These are phyloP conservation scores for Maccullochella peelii DNA, from an alignment of 2,113 vertebrate species.

Conservation along the genomic window DNA sequence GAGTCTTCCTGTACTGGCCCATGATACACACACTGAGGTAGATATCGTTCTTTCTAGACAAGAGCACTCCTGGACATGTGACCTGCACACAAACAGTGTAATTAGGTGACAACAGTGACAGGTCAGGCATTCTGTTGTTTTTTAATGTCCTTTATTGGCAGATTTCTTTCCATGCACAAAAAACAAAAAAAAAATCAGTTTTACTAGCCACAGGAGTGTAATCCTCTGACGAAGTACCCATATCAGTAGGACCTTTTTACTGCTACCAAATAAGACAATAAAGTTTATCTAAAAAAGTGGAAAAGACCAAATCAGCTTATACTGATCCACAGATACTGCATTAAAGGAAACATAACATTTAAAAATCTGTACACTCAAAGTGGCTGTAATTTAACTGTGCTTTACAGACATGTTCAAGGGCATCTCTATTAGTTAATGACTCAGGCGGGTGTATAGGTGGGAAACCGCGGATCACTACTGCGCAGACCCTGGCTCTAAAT, in stretches of 20 bases:
- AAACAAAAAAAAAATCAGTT: background rate
- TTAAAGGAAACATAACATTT: background rate
- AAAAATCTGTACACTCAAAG: background rate
- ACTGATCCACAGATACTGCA: background rate
- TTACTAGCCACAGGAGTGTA: background rate
- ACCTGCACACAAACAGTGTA: conserved; percentile 82
- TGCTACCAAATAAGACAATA: background rate
- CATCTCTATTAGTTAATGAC: no score
- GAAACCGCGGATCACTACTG: no score
- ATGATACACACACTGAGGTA: conserved; percentile 92
- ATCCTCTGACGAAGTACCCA: background rate
- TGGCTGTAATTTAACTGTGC: background rate
- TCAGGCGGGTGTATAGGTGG: no score
- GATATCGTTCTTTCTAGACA: conserved; percentile 87
- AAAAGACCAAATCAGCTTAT: conserved; percentile 1
- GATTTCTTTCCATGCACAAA: background rate
- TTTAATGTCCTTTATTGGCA: background rate
- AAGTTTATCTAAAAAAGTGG: background rate
- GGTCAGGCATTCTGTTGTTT: background rate
- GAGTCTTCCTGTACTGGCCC: conserved; percentile 91
- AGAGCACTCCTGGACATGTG: conserved; percentile 89
- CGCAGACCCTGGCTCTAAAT: no score
- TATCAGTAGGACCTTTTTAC: background rate
- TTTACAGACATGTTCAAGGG: background rate
- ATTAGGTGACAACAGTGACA: background rate